phyloP scores from a whole-genome alignment of 2,888 invertebrate genomes.

The Apomyelois bistriatella region DNA sequence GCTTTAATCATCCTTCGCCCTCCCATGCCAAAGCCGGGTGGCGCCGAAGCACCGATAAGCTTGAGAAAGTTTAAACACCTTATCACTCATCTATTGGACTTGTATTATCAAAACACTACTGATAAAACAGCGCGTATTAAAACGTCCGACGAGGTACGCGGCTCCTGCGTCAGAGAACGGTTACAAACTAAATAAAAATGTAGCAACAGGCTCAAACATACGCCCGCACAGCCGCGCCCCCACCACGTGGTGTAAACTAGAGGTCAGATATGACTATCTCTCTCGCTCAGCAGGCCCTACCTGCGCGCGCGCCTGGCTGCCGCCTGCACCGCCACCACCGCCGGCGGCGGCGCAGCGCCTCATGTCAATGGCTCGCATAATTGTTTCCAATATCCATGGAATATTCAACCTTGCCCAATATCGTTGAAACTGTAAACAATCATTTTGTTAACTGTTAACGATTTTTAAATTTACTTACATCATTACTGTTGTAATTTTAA shows the following conservation, averaged over 20 bases:
- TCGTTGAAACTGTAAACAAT: conserved; percentile 1
- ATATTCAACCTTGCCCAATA: conserved; percentile 25
- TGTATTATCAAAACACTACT: conserved; percentile 58
- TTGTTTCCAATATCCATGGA: conserved; percentile 53
- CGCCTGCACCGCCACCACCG: conserved; percentile 56
- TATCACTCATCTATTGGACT: conserved; percentile 73
- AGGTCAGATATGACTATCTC: conserved; percentile 32
- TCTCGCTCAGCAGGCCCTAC: conserved; percentile 50
- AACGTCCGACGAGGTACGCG: conserved; percentile 33
- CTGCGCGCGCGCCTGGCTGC: conserved; percentile 72
- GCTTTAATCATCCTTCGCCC: conserved; percentile 71
- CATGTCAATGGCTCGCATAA: conserved; percentile 71
- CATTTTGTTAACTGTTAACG: neutral
- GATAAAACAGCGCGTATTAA: conserved; percentile 43
- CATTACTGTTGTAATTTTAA: too few relatives aligned
- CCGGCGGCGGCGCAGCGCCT: conserved; percentile 61
- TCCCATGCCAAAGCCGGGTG: conserved; percentile 65
- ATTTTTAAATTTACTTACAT: neutral
- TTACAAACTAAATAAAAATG: conserved; percentile 79
- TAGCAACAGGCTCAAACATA: conserved; percentile 71
- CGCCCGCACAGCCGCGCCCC: conserved; percentile 66
- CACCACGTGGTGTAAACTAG: conserved; percentile 67
- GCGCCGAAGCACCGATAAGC: conserved; percentile 61
- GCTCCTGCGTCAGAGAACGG: conserved; percentile 54
- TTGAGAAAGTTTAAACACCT: conserved; percentile 51